Base-by-base conservation (phyloP, 92 coral and sea anemone genomes). In the Phymanthus crucifer region DNA sequence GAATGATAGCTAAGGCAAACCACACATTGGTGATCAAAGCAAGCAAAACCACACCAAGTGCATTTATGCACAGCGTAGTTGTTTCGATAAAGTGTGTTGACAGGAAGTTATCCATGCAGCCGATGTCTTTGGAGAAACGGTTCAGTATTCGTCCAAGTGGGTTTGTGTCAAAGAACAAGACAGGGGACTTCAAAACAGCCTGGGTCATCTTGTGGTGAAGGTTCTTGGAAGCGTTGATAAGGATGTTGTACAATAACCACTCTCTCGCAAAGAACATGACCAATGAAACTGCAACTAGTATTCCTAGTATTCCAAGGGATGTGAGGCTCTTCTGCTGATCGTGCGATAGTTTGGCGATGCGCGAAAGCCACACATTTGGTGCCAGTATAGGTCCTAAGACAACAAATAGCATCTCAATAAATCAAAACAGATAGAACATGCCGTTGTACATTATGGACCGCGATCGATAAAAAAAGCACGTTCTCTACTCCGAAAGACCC, bases 141-240 rank as follows among this genome's bases (percentile, higher is more conserved):
- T 89, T 89, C 19, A 84, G 76, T 33, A 89, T 81, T 71, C 92
- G 86, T 6, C 92, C 92, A n/a, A 76, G 80, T 10, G 92, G 87
- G 45, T 82, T 89, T 24, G 89, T 89, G 66, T 89, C 92, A 48
- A 89, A 85, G 84, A 89, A 89, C 18, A 89, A 21, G 68, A 89
- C 89, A 29, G 92, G 92, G 13, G 92, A 83, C 36, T 89, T 85
- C 17, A 89, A 47, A 45, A 89, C 78, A 47, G 92, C 79, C n/a
- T 57, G 33, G 9, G 78, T 65, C 89, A 89, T 89, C 71, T 56
- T 85, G 80, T 73, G 47, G 75, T 89, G 92, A 32, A 85, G 92
- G 34, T 89, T 89, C 76, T 57, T 78, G 37, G 92, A 89, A 24
- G 92, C 73, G 3, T 79, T 86, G 33, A 84, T 34, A 19, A 79